Evolutionary conservation across 2,888 invertebrate species (phyloP).

Genomic region (Chrysolina oricalcia): DNA sequence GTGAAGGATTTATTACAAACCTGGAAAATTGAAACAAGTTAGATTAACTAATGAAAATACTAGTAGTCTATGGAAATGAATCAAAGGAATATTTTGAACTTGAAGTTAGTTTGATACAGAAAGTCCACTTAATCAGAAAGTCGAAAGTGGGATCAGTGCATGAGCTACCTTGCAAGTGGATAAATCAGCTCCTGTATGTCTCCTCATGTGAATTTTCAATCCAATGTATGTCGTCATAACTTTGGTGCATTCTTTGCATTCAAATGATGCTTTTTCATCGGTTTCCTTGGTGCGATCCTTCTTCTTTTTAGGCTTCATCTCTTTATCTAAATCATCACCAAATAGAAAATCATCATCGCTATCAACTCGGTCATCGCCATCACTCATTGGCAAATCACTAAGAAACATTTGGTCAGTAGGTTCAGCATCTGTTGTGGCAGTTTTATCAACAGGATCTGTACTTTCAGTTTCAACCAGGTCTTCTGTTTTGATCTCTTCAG

Average conservation of each 20-base stretch:
- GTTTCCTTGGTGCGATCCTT: conserved; percentile 53
- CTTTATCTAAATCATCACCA: conserved; percentile 42
- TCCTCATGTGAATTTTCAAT: conserved; percentile 76
- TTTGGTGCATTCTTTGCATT: conserved; percentile 66
- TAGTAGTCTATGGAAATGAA: too few species aligned
- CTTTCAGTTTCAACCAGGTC: conserved; percentile 32
- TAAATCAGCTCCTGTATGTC: conserved; percentile 75
- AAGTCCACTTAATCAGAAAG: too few species aligned
- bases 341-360: conserved; percentile 52
- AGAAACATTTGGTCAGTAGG: conserved; percentile 40
- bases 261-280: conserved; percentile 58
- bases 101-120: neutral
- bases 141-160: neutral
- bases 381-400: conserved; percentile 58
- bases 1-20: conserved; percentile 67
- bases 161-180: conserved; percentile 62
- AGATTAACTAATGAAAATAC: too few species aligned
- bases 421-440: neutral
- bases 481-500: conserved; percentile 44
- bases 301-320: conserved; percentile 50
- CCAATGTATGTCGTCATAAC: conserved; percentile 64
- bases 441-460: conserved; percentile 31
- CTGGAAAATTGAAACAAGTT: conserved; percentile 54
- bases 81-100: neutral
- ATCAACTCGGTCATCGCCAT: conserved; percentile 49